Conservation (phyloP, 1,140 invertebrate species). For the Halyomorpha halys region DNA sequence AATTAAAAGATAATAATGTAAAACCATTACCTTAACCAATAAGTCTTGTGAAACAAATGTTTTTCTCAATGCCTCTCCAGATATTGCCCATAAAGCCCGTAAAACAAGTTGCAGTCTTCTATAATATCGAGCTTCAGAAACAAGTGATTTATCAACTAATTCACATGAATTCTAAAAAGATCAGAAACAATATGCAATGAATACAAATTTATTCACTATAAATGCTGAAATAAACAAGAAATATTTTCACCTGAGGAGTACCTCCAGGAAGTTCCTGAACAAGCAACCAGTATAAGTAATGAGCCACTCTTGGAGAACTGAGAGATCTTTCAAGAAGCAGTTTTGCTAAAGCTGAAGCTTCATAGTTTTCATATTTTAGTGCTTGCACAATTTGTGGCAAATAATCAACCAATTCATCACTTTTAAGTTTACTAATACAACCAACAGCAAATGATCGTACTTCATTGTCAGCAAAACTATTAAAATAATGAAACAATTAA, state of each 20-base stretch:
- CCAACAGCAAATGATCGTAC: slow-evolving; percentile 73
- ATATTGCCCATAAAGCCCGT: slow-evolving; percentile 72
- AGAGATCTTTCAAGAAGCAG: slow-evolving; percentile 77
- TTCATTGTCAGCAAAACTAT: slow-evolving; percentile 81
- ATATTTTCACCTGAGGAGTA: slow-evolving; percentile 47
- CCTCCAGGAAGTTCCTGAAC: slow-evolving; percentile 65
- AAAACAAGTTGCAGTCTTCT: slow-evolving; percentile 74
- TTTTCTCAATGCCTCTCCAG: slow-evolving; percentile 68
- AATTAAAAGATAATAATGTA: slow-evolving; percentile 16
- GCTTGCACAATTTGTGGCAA: slow-evolving; percentile 90
- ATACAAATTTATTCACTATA: neutral
- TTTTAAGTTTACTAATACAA: slow-evolving; percentile 66
- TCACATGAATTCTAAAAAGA: slow-evolving; percentile 40
- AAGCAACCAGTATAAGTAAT: slow-evolving; percentile 89
- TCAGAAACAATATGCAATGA: no score
- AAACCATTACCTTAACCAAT: slow-evolving; percentile 54
- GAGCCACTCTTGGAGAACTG: slow-evolving; percentile 77
- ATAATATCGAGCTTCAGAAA: slow-evolving; percentile 56
- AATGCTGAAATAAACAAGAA: slow-evolving; percentile 25
- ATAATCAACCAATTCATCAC: slow-evolving; percentile 83
- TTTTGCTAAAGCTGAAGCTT: slow-evolving; percentile 70
- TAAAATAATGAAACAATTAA: no score
- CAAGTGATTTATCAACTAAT: slow-evolving; percentile 39
- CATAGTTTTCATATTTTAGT: slow-evolving; percentile 86
- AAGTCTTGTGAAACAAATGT: slow-evolving; percentile 77